phyloP scores from a whole-genome alignment of 2,797 vertebrate species.

The Danio jaintianensis region DNA sequence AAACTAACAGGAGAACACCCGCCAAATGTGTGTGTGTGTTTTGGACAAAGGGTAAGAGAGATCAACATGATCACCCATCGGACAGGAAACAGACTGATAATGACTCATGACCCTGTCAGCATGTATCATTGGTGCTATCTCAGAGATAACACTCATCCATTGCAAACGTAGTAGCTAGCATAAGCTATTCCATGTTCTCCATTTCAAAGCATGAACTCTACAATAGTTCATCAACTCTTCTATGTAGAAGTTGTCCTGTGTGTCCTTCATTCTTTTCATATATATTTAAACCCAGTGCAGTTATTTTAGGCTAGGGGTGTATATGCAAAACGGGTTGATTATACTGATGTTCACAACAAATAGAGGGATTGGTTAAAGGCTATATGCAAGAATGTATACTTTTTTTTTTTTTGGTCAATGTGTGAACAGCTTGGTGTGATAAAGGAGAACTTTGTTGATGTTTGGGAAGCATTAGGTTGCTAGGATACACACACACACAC shows the following conservation, averaged over 20 bases:
- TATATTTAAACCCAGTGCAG: background rate
- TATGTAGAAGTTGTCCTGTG: background rate
- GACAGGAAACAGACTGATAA: conserved; percentile 63
- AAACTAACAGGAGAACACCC: conserved; percentile 53
- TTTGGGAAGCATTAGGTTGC: too few relatives aligned
- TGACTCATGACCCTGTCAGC: conserved; percentile 54
- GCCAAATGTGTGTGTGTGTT: conserved; percentile 38
- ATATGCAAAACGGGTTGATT: background rate
- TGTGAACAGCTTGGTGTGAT: too few relatives aligned
- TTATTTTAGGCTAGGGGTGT: background rate
- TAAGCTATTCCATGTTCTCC: background rate
- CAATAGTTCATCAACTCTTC: background rate
- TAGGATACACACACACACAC: too few relatives aligned
- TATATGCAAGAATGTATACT: too few relatives aligned
- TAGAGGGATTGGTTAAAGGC: background rate
- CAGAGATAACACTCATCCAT: conserved; percentile 17
- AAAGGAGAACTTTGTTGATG: too few relatives aligned
- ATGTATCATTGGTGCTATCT: conserved; percentile 28
- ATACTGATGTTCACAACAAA: background rate
- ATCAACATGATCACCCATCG: conserved; percentile 42
- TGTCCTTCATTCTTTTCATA: conserved; percentile 2
- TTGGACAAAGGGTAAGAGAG: conserved; percentile 59
- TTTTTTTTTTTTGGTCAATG: too few relatives aligned
- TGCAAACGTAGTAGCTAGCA: conserved; percentile 18
- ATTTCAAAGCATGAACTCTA: background rate